A percentile compares a stretch with the other conserved stretches of the same genome.
Conservation (phyloP, 2,797 vertebrate species). For the Sebastes ruberrimus region DNA sequence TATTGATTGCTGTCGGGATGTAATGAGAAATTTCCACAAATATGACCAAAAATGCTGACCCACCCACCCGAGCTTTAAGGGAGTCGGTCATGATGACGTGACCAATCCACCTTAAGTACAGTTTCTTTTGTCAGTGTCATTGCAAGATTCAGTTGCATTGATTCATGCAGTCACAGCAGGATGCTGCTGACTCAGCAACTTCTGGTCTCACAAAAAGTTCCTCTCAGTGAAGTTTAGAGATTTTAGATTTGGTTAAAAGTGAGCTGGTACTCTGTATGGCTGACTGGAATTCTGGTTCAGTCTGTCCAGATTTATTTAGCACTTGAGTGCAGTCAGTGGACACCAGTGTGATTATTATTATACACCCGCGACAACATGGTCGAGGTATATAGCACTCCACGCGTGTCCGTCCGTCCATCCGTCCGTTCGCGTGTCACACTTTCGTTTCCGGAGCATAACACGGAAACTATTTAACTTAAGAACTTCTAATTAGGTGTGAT, state of each 20-base stretch:
- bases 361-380: fast-evolving
- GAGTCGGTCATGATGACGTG: not conserved
- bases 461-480: too few species aligned
- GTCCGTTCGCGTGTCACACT: too few species aligned
- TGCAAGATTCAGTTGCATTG: not conserved
- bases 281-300: not conserved
- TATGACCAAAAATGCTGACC: too few species aligned
- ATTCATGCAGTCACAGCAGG: not conserved
- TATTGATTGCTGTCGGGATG: too few species aligned
- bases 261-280: not conserved
- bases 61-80: too few species aligned
- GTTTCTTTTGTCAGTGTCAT: not conserved
- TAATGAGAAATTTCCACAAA: too few species aligned
- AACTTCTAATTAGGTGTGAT: too few species aligned
- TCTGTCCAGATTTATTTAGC: not conserved
- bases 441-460: too few species aligned
- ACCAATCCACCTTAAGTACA: not conserved
- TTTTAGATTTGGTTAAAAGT: not conserved
- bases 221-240: not conserved
- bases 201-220: not conserved
- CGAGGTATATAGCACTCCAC: too few species aligned
- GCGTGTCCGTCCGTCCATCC: too few species aligned
- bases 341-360: not conserved
- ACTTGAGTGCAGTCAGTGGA: not conserved
- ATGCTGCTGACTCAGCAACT: not conserved